These are phyloP conservation scores for Chalcis sispes DNA, from an alignment of 2,888 invertebrate species.

Conservation along the genomic window DNA sequence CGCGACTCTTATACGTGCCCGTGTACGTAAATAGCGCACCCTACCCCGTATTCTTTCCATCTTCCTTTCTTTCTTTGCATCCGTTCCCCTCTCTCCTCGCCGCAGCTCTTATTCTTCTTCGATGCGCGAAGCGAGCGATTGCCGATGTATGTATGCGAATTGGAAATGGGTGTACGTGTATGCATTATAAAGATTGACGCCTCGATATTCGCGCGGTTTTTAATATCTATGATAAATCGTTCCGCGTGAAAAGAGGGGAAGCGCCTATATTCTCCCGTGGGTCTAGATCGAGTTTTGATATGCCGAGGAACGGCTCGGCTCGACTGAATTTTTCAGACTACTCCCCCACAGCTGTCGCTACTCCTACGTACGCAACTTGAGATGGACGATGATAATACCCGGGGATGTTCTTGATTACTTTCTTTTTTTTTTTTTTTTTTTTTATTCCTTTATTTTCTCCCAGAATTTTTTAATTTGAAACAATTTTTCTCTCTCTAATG, in stretches of 20 bases:
- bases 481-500: no score
- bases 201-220: constrained; percentile 40
- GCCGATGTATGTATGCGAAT: constrained; percentile 34
- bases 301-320: background rate
- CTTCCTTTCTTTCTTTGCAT: background rate
- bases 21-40: no score
- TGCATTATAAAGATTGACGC: constrained; percentile 38
- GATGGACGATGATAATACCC: background rate
- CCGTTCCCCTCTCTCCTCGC: no score
- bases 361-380: background rate
- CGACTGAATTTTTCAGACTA: constrained; percentile 37
- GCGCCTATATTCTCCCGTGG: background rate
- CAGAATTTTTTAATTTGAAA: no score
- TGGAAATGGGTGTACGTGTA: constrained; percentile 24
- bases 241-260: constrained; percentile 1
- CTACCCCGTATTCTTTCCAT: no score
- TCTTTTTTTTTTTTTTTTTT: no score
- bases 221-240: constrained; percentile 54
- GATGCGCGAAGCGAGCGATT: background rate
- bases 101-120: background rate
- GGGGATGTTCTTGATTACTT: background rate
- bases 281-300: constrained; percentile 47
- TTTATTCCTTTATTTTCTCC: no score
- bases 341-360: constrained; percentile 31
- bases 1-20: no score